A percentile compares a stretch with the other conserved stretches of the same genome.
These are phyloP conservation scores for Epicauta chinensis DNA, from an alignment of 1,140 invertebrate genomes.

Conservation along the genomic window DNA sequence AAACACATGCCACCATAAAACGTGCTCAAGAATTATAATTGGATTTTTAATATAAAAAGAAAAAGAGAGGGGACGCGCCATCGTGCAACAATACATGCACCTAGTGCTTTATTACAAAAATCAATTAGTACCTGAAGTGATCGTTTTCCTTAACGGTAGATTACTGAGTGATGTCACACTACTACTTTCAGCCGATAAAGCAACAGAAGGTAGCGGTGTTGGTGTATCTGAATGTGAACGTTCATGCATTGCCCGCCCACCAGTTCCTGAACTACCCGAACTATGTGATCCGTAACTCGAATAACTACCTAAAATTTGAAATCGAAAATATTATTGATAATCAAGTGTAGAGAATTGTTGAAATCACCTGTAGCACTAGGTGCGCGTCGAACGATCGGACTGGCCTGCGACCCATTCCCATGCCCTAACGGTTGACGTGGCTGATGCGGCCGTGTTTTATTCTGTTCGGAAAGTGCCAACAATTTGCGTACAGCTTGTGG, in stretches of 20 bases:
- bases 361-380: slow-evolving; percentile 40
- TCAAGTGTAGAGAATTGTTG: too few relatives aligned
- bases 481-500: slow-evolving; percentile 93
- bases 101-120: background rate
- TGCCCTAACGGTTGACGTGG: slow-evolving; percentile 56
- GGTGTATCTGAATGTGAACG: slow-evolving; percentile 87
- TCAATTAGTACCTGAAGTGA: slow-evolving; percentile 64
- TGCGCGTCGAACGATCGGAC: slow-evolving; percentile 45
- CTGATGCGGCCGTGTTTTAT: slow-evolving; percentile 82
- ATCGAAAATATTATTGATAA: background rate
- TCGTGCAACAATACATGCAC: background rate
- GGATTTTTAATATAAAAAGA: background rate
- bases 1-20: slow-evolving; percentile 28
- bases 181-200: slow-evolving; percentile 89
- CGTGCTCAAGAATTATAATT: slow-evolving; percentile 18
- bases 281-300: slow-evolving; percentile 41
- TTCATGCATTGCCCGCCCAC: slow-evolving; percentile 63
- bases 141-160: slow-evolving; percentile 78
- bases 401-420: slow-evolving; percentile 45
- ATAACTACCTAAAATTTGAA: slow-evolving; percentile 36
- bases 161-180: slow-evolving; percentile 90
- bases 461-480: slow-evolving; percentile 77
- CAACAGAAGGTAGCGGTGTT: slow-evolving; percentile 75
- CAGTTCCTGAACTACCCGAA: slow-evolving; percentile 30
- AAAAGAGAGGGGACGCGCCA: background rate